Percentiles rank a stretch among this genome's conserved stretches.
These are phyloP conservation scores for Aplocera efformata DNA, from an alignment of 2,888 invertebrate genomes.

Conservation along the genomic window DNA sequence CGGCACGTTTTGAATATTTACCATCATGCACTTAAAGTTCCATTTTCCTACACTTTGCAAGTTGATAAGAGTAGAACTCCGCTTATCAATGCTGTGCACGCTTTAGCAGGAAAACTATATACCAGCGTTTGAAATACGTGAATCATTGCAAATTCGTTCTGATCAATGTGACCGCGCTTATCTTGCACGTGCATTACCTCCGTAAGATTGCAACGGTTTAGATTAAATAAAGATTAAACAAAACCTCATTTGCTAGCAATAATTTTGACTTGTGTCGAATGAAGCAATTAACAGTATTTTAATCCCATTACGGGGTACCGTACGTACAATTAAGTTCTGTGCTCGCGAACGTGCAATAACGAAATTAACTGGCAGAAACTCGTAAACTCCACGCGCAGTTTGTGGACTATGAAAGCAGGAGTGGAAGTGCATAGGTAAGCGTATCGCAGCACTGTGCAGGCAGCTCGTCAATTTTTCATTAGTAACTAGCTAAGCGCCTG, in stretches of 20 bases:
- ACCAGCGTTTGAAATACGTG: constrained; percentile 8
- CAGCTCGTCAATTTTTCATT: too few relatives aligned
- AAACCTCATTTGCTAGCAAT: constrained; percentile 15
- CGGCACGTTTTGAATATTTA: constrained; percentile 12
- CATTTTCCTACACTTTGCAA: constrained; percentile 10
- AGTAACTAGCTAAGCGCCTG: too few relatives aligned
- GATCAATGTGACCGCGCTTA: constrained; percentile 15
- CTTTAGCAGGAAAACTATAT: constrained; percentile 1
- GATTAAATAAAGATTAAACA: constrained; percentile 17
- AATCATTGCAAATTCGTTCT: constrained; percentile 11
- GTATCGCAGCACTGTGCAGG: constrained; percentile 1
- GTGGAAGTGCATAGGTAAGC: constrained; percentile 7
- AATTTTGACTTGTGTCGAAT: constrained; percentile 36
- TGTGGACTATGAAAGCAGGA: constrained; percentile 30
- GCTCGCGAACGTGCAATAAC: constrained; percentile 45
- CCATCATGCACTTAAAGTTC: constrained; percentile 3
- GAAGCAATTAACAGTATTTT: constrained; percentile 38
- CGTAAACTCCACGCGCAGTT: constrained; percentile 46
- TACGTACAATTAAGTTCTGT: constrained; percentile 41
- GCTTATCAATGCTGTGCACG: constrained; percentile 5
- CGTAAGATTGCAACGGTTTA: constrained; percentile 13
- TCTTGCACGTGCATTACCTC: constrained; percentile 22
- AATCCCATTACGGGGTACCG: constrained; percentile 36
- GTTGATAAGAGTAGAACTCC: constrained; percentile 7
- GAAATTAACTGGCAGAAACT: constrained; percentile 53